A percentile compares a stretch with the other conserved stretches of the same genome.
Conservation (phyloP, 1,140 invertebrate species). For the Phenacoccus solenopsis region DNA sequence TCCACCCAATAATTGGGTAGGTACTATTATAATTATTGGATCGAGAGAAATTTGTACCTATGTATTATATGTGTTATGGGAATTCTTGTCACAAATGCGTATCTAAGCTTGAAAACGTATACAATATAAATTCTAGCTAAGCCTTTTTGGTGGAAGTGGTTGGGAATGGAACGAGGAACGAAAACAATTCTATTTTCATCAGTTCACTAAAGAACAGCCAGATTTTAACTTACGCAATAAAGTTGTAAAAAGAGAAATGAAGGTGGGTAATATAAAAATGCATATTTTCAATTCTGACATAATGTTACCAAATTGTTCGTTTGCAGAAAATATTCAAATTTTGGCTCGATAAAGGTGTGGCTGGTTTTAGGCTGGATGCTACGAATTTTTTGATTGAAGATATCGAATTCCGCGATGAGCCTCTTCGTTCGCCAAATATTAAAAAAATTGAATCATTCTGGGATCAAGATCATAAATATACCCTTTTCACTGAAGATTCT, state of each 20-base stretch:
- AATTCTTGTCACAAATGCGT: no score
- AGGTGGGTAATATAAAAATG: conserved; percentile 8
- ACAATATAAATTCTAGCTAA: conserved; percentile 36
- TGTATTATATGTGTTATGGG: no score
- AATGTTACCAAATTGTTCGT: conserved; percentile 33
- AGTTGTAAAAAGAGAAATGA: conserved; percentile 2
- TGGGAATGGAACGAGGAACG: conserved; percentile 53
- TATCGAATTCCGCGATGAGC: conserved; percentile 32
- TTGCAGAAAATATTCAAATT: conserved; percentile 38
- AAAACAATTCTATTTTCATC: conserved; percentile 40
- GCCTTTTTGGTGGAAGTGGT: conserved; percentile 49
- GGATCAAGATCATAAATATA: conserved; percentile 42
- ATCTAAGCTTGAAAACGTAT: neutral
- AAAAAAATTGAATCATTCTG: neutral
- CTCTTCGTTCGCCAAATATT: conserved; percentile 21
- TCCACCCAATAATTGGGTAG: conserved; percentile 69
- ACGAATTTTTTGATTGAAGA: conserved; percentile 38
- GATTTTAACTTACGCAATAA: conserved; percentile 1
- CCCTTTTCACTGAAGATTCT: conserved; percentile 44
- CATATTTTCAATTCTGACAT: conserved; percentile 33
- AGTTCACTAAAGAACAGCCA: conserved; percentile 21
- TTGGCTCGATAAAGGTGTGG: conserved; percentile 53
- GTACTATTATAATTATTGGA: neutral
- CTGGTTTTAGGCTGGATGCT: conserved; percentile 56
- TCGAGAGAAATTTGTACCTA: no score